phyloP scores from a whole-genome alignment of 2,888 invertebrate species.

The Octodonta nipae region DNA sequence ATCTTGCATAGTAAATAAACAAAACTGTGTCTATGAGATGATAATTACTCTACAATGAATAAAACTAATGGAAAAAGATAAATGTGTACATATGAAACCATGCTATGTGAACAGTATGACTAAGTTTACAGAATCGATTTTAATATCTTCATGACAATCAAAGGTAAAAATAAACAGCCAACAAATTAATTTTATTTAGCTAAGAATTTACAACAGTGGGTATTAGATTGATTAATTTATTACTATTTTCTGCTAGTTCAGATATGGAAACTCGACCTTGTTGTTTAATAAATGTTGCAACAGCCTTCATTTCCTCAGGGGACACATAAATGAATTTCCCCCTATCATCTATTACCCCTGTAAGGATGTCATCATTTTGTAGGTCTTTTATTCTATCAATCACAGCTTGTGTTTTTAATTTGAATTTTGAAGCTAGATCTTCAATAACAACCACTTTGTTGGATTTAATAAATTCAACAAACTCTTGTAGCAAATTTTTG shows the following conservation, averaged over 20 bases:
- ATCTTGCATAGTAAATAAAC: too few species aligned
- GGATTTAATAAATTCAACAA: constrained; percentile 72
- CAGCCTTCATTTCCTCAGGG: constrained; percentile 73
- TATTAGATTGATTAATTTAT: constrained; percentile 74
- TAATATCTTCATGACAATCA: too few species aligned
- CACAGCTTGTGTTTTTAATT: constrained; percentile 76
- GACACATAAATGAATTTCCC: constrained; percentile 98
- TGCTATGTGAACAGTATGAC: too few species aligned
- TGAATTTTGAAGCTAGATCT: constrained; percentile 83
- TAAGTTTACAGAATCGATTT: too few species aligned
- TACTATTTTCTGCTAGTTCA: constrained; percentile 89
- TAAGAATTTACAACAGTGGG: constrained; percentile 31
- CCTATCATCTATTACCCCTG: constrained; percentile 94
- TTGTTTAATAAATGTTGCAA: constrained; percentile 90
- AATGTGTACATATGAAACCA: too few species aligned
- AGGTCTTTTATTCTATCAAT: constrained; percentile 79
- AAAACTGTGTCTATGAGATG: too few species aligned
- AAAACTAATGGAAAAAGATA: too few species aligned
- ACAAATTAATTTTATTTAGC: constrained; percentile 8
- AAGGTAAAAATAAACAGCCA: too few species aligned
- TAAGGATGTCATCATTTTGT: constrained; percentile 68
- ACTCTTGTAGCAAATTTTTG: constrained; percentile 66
- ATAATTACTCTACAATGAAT: too few species aligned
- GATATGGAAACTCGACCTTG: constrained; percentile 86
- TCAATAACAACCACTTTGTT: constrained; percentile 89